Evolutionary conservation across 2,888 invertebrate species (phyloP).

Genomic region (Coleophora deauratella): DNA sequence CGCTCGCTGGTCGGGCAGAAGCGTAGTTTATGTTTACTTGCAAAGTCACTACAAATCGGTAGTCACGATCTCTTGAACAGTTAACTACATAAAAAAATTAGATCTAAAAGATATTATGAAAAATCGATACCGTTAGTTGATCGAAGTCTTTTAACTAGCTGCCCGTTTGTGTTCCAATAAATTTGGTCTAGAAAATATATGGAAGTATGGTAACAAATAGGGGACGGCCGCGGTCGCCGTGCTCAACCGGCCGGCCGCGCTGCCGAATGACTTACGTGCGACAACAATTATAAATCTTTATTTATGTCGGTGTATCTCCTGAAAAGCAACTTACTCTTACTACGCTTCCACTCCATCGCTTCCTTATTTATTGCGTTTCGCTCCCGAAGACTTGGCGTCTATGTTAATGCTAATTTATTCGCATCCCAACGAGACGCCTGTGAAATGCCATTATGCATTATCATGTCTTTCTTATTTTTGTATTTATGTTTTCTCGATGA

Average conservation of each 20-base stretch:
- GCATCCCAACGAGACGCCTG: slow-evolving; percentile 57
- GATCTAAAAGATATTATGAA: slow-evolving; percentile 4
- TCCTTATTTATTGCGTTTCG: slow-evolving; percentile 49
- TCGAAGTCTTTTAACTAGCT: background rate
- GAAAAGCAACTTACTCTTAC: slow-evolving; percentile 26
- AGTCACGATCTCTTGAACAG: slow-evolving; percentile 46
- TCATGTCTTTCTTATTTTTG: slow-evolving; percentile 40
- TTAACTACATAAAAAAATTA: slow-evolving; percentile 20
- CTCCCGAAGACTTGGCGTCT: slow-evolving; percentile 38
- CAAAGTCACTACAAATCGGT: slow-evolving; percentile 47
- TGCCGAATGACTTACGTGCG: slow-evolving; percentile 5
- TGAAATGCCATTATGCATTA: slow-evolving; percentile 51
- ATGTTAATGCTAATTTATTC: slow-evolving; percentile 61
- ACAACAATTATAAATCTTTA: slow-evolving; percentile 38
- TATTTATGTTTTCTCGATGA: slow-evolving; percentile 29
- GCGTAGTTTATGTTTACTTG: slow-evolving; percentile 38
- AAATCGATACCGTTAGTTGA: slow-evolving; percentile 11
- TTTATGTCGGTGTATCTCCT: slow-evolving; percentile 29
- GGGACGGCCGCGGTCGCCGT: too few relatives aligned
- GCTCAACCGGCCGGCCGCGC: too few relatives aligned
- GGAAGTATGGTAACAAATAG: too few relatives aligned
- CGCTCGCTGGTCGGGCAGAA: too few relatives aligned
- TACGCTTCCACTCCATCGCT: slow-evolving; percentile 29
- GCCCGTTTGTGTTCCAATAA: too few relatives aligned
- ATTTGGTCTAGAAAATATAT: too few relatives aligned